Evolutionary conservation across 2,797 vertebrate genomes (phyloP).

Genomic region (Channa striata): DNA sequence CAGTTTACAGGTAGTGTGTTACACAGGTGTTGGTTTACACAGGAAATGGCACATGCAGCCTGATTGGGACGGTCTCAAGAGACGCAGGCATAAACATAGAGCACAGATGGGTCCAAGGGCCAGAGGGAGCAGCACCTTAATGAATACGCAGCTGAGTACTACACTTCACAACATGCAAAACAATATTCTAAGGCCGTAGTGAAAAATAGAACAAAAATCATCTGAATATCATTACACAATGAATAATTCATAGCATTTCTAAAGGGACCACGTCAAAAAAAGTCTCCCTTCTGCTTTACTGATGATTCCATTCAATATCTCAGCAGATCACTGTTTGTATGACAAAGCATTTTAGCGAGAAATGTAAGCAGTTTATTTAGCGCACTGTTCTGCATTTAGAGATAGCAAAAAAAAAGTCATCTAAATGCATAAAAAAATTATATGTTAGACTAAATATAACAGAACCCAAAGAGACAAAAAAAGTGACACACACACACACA

Average conservation of each 20-base stretch:
- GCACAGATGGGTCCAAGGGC: conserved; percentile 86
- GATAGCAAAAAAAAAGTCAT: conserved; percentile 28
- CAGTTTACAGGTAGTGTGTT: conserved; percentile 85
- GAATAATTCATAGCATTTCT: conserved; percentile 81
- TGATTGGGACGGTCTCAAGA: conserved; percentile 81
- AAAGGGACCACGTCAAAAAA: conserved; percentile 78
- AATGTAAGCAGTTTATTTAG: conserved; percentile 77
- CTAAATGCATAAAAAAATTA: conserved; percentile 39
- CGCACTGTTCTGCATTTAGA: conserved; percentile 25
- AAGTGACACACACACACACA: not conserved
- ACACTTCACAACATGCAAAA: conserved; percentile 84
- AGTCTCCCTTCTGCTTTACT: conserved; percentile 71
- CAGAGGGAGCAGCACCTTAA: conserved; percentile 86
- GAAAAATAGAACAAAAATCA: conserved; percentile 80
- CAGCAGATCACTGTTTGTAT: conserved; percentile 74
- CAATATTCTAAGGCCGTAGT: conserved; percentile 77
- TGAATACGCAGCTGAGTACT: conserved; percentile 86
- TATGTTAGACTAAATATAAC: conserved; percentile 29
- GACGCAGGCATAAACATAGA: conserved; percentile 80
- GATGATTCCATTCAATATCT: conserved; percentile 79
- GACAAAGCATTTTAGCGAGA: conserved; percentile 82
- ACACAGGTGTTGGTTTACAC: conserved; percentile 86
- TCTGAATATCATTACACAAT: conserved; percentile 81
- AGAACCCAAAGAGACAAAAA: conserved; percentile 12
- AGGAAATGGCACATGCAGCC: conserved; percentile 84